Evolutionary conservation across 2,888 invertebrate species (phyloP).

Genomic region (Cecidostiba fungosa): DNA sequence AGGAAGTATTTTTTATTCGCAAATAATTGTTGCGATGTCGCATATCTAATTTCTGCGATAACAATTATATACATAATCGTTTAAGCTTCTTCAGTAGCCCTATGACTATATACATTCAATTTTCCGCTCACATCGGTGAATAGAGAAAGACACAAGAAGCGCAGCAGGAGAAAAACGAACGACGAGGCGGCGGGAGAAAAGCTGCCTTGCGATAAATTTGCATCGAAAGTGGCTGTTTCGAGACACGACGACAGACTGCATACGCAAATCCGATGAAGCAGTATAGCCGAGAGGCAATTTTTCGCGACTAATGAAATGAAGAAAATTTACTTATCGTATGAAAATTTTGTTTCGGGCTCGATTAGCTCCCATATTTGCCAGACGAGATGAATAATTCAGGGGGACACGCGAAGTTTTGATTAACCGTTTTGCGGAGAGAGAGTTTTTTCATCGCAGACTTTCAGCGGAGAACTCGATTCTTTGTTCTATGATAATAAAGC

Average conservation of each 20-base stretch:
- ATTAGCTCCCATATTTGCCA: not conserved
- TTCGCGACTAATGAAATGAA: conserved; percentile 40
- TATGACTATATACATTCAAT: conserved; percentile 31
- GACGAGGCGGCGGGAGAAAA: conserved; percentile 66
- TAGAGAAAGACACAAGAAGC: conserved; percentile 12
- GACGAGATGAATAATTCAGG: not conserved
- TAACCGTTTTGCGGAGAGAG: not conserved
- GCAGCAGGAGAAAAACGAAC: conserved; percentile 61
- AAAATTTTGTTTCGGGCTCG: not conserved
- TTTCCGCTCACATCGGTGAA: conserved; percentile 45
- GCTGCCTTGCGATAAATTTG: conserved; percentile 72
- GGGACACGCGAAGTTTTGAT: not conserved
- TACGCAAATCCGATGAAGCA: conserved; percentile 41
- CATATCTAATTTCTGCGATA: too few relatives aligned
- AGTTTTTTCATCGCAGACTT: not conserved
- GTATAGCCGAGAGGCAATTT: conserved; percentile 18
- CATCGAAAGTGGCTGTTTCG: conserved; percentile 78
- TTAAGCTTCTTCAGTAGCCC: conserved; percentile 58
- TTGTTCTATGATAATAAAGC: not conserved
- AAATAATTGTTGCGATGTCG: too few relatives aligned
- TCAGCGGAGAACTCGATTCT: not conserved
- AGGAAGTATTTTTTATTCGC: too few relatives aligned
- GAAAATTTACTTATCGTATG: conserved; percentile 36
- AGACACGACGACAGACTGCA: conserved; percentile 50
- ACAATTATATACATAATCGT: too few relatives aligned